phyloP scores from a whole-genome alignment of 2,797 vertebrate species.

The Denticeps clupeoides region DNA sequence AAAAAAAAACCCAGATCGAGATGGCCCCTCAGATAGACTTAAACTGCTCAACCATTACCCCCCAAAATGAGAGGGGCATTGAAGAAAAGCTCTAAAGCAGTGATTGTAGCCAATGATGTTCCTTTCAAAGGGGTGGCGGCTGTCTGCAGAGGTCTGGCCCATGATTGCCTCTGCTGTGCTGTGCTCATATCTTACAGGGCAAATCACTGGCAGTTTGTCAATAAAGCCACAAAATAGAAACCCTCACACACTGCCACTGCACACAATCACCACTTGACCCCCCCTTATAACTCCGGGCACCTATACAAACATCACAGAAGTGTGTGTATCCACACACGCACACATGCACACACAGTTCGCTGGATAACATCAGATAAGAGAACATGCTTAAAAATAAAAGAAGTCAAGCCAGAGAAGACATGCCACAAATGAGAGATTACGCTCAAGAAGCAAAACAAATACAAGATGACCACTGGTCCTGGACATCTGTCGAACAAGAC shows the following conservation, averaged over 20 bases:
- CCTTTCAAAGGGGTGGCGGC: background rate
- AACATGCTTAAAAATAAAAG: background rate
- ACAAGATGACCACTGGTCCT: background rate
- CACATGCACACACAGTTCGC: slow-evolving; percentile 3
- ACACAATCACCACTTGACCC: slow-evolving; percentile 46
- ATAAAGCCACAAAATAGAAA: slow-evolving; percentile 41
- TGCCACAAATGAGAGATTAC: background rate
- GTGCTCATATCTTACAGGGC: slow-evolving; percentile 46
- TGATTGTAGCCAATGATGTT: background rate
- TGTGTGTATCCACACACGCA: slow-evolving; percentile 15
- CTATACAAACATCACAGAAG: slow-evolving; percentile 8
- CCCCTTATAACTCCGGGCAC: background rate
- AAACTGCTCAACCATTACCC: slow-evolving; percentile 22
- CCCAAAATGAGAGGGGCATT: slow-evolving; percentile 10
- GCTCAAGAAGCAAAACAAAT: no score
- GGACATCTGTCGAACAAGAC: background rate
- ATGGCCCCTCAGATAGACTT: slow-evolving; percentile 27
- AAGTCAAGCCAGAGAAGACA: no score
- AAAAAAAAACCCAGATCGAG: background rate
- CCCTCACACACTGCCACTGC: slow-evolving; percentile 37
- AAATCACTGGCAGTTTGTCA: slow-evolving; percentile 46
- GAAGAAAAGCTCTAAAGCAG: background rate
- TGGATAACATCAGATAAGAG: background rate
- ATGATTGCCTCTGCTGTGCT: slow-evolving; percentile 46
- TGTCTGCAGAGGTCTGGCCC: slow-evolving; percentile 10